Base-by-base conservation (phyloP, 2,797 vertebrate genomes). In the Gymnocypris eckloni region DNA sequence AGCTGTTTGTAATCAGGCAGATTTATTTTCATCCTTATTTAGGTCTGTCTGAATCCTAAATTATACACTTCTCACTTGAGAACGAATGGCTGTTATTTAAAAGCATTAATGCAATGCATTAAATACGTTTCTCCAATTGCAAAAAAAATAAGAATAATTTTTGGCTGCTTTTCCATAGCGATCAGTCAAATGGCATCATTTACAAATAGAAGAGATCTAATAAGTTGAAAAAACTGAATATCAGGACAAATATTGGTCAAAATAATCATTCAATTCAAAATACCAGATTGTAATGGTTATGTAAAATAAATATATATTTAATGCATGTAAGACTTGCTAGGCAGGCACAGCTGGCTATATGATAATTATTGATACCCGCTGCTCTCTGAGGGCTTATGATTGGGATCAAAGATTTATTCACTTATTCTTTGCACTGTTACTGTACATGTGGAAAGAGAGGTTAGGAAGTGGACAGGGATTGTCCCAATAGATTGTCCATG, bases 341-440 rank as follows among this genome's bases (percentile, higher is more conserved):
- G 70, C 33, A 81, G 41, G 50, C 50, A 48, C 75, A 37, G 25
- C 22, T 82, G 64, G 54, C 69, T 79, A 28, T 39, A 86, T 16
- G 18, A 66, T 84, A 66, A 78, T 79, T 82, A 79, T 79, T 59
- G 73, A 82, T 73, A 79, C 64, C 48, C 18, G 52, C 56, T 37
- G 54, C 61, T 81, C 79, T 75, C 64, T 41, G 22, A 59, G 39
- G 64, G 20, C 13, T 45, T 37, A 33, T 50, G 41, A 85, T 18
- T 86, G 77, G 83, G 50, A 79, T 66, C 67, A 72, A 77, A 76
- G 45, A 71, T 71, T 71, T 82, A 66, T 66, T 70, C 43, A 45
- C 78, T 80, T 25, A 22, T 69, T 48, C 13, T 45, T 69, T 66
- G 37, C 41, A 28, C 37, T 39, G 70, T 43, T 72, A 50, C 37